Conservation (phyloP, 64 coral and sea anemone genomes). For the Anthopleura sola region DNA sequence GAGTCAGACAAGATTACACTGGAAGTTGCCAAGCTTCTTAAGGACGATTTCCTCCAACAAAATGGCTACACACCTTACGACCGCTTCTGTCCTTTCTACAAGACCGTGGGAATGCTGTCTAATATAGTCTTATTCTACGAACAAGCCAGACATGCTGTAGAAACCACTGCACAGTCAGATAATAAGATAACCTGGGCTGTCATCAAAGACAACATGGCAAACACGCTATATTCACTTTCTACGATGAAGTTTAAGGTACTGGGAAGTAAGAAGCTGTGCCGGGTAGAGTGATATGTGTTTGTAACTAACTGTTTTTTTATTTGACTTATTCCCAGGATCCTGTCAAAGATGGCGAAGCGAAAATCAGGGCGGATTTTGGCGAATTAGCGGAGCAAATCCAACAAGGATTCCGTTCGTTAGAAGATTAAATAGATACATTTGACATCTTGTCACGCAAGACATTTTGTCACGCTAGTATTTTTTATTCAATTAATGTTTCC, state of each 20-base stretch:
- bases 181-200: constrained; percentile 97
- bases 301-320: not conserved
- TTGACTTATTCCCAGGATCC: constrained; percentile 64
- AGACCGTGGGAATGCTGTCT: constrained; percentile 90
- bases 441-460: not conserved
- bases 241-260: constrained; percentile 95
- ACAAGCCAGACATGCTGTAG: constrained; percentile 84
- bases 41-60: constrained; percentile 96
- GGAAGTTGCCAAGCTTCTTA: constrained; percentile 93
- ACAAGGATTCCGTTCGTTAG: constrained; percentile 92
- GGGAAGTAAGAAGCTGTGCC: not conserved
- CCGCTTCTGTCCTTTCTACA: constrained; percentile 93
- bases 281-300: not conserved
- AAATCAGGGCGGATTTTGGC: constrained; percentile 84
- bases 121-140: constrained; percentile 96
- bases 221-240: constrained; percentile 75
- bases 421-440: constrained; percentile 57
- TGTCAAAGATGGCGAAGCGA: constrained; percentile 83
- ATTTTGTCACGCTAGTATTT: not conserved
- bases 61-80: constrained; percentile 95
- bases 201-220: constrained; percentile 95
- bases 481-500: not conserved
- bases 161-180: constrained; percentile 90
- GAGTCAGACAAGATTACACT: constrained; percentile 96
- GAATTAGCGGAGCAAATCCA: constrained; percentile 97